Percentiles rank a stretch among this genome's conserved stretches.
These are phyloP conservation scores for Drosophila kurseongensis DNA, from an alignment of 1,140 invertebrate species.

Conservation along the genomic window DNA sequence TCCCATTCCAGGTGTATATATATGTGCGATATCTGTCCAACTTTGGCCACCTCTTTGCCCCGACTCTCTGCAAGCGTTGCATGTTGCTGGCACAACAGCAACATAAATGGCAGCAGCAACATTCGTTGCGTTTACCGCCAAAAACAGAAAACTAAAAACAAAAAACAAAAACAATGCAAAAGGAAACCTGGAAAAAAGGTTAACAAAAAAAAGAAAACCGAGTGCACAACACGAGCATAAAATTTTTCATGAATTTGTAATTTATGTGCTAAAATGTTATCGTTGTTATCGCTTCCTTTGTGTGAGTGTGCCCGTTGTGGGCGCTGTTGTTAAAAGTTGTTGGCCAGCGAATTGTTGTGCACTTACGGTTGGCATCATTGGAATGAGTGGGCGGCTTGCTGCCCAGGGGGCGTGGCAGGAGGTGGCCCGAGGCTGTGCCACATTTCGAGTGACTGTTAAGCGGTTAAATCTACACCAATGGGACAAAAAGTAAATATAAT, in stretches of 20 bases:
- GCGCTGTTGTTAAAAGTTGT: conserved; percentile 39
- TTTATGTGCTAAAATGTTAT: conserved; percentile 82
- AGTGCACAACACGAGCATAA: conserved; percentile 75
- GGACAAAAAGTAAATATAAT: conserved; percentile 18
- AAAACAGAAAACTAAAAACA: conserved; percentile 67
- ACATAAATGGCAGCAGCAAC: conserved; percentile 63
- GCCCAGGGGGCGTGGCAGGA: conserved; percentile 1
- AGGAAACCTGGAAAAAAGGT: conserved; percentile 30
- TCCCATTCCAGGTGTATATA: conserved; percentile 28
- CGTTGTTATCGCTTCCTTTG: conserved; percentile 78
- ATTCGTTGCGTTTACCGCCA: conserved; percentile 78
- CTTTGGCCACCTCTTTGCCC: neutral
- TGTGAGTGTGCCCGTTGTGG: conserved; percentile 32
- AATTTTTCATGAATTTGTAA: conserved; percentile 82
- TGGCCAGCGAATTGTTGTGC: conserved; percentile 44
- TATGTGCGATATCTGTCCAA: conserved; percentile 64
- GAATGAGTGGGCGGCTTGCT: conserved; percentile 9
- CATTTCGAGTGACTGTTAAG: conserved; percentile 37
- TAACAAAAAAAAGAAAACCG: conserved; percentile 29
- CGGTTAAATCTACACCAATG: conserved; percentile 21
- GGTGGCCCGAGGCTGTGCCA: neutral
- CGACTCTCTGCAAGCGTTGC: conserved; percentile 11
- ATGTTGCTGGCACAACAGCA: conserved; percentile 68
- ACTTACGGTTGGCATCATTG: conserved; percentile 49
- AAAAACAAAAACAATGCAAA: conserved; percentile 39